phyloP scores from a whole-genome alignment of 2,797 vertebrate species.

The Mionectes olivaceus region DNA sequence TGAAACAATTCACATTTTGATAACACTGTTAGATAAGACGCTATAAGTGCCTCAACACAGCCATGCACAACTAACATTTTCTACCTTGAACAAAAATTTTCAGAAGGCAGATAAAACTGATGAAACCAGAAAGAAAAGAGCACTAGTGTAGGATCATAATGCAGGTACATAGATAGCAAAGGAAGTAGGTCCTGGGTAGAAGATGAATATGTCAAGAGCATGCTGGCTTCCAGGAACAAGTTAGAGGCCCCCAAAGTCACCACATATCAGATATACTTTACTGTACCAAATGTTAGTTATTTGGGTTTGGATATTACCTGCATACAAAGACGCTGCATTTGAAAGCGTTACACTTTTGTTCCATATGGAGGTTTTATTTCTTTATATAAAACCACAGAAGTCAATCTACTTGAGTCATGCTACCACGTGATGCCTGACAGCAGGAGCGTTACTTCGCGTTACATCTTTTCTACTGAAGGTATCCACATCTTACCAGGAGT shows the following conservation, averaged over 20 bases:
- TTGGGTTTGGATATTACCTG: neutral
- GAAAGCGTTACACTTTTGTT: neutral
- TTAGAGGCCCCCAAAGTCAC: neutral
- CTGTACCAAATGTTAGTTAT: neutral
- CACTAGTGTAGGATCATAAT: neutral
- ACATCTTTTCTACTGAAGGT: neutral
- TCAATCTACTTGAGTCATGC: neutral
- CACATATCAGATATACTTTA: neutral
- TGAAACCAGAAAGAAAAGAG: neutral
- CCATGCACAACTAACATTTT: neutral
- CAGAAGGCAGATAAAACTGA: neutral
- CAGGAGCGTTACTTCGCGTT: fast-evolving
- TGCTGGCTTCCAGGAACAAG: neutral
- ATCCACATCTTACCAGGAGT: slow-evolving; percentile 86
- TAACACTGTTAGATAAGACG: neutral
- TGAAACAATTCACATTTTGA: slow-evolving; percentile 65
- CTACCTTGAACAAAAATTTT: neutral
- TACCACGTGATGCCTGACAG: neutral
- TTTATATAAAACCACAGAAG: neutral
- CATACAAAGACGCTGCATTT: neutral
- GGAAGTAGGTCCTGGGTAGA: neutral
- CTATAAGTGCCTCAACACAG: neutral
- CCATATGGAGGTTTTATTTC: fast-evolving
- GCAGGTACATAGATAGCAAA: neutral
- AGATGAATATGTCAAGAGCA: neutral